These are phyloP conservation scores for Diplodus puntazzo DNA, from an alignment of 2,797 vertebrate species.

Conservation along the genomic window DNA sequence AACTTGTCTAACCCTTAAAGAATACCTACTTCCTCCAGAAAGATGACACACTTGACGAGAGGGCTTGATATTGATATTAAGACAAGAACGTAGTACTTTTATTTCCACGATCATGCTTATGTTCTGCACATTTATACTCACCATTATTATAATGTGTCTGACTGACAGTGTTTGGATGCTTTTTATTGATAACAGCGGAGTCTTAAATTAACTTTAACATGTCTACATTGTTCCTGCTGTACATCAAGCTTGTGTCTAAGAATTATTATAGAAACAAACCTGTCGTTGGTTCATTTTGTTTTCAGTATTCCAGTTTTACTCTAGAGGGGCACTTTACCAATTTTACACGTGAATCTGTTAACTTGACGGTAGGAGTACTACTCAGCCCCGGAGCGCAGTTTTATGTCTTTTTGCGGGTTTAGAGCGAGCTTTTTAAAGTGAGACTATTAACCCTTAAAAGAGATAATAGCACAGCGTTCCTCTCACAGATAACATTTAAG, in stretches of 20 bases:
- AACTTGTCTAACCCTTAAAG: not conserved
- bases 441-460: not conserved
- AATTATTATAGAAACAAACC: not conserved
- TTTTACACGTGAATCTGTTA: not conserved
- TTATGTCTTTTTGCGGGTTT: not conserved
- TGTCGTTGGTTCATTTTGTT: not conserved
- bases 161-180: not conserved
- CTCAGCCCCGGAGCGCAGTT: not conserved
- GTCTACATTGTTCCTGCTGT: not conserved
- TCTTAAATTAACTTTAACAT: not conserved
- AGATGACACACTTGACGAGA: not conserved
- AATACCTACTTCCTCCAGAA: not conserved
- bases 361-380: not conserved
- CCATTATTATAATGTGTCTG: constrained; percentile 2
- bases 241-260: not conserved
- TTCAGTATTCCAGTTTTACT: not conserved
- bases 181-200: too few species aligned
- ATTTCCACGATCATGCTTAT: not conserved
- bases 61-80: not conserved
- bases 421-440: not conserved
- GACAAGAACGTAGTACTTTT: not conserved
- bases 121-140: not conserved
- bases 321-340: not conserved
- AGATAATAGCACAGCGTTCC: not conserved
- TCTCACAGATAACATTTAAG: not conserved